Evolutionary conservation across 2,113 vertebrate genomes (phyloP).

Genomic region (Leucosticte australis): DNA sequence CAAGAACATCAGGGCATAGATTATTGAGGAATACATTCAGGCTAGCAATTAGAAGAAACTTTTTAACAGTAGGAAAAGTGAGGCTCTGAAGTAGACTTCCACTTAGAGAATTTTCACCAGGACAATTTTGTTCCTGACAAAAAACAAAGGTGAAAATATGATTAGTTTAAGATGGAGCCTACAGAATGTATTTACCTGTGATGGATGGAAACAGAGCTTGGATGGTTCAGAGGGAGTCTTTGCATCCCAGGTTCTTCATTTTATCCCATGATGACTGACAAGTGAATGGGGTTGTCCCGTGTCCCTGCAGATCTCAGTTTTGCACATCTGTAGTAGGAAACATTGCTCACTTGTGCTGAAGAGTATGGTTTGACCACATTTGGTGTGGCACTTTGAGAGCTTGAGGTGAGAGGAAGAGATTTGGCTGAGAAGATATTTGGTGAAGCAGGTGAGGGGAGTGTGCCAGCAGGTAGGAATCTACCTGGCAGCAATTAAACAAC

Average conservation of each 20-base stretch:
- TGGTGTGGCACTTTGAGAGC: neutral
- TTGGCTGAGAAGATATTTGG: neutral
- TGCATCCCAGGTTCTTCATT: neutral
- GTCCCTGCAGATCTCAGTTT: neutral
- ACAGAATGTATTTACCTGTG: neutral
- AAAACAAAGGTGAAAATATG: neutral
- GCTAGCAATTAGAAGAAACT: neutral
- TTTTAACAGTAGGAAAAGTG: neutral
- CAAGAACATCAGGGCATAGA: neutral
- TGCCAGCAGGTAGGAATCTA: neutral
- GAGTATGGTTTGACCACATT: neutral
- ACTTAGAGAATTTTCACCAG: neutral
- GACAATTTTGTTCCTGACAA: neutral
- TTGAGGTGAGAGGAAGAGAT: neutral
- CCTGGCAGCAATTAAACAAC: neutral
- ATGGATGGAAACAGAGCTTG: neutral
- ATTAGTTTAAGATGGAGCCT: neutral
- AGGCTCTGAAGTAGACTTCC: neutral
- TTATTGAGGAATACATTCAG: neutral
- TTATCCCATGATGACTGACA: neutral
- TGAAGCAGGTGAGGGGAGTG: neutral
- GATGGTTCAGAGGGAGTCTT: neutral
- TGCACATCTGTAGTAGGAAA: neutral
- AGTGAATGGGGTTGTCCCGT: neutral
- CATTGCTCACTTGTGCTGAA: neutral